Conservation (phyloP, 2,797 vertebrate genomes). For the Sylvia borin region DNA sequence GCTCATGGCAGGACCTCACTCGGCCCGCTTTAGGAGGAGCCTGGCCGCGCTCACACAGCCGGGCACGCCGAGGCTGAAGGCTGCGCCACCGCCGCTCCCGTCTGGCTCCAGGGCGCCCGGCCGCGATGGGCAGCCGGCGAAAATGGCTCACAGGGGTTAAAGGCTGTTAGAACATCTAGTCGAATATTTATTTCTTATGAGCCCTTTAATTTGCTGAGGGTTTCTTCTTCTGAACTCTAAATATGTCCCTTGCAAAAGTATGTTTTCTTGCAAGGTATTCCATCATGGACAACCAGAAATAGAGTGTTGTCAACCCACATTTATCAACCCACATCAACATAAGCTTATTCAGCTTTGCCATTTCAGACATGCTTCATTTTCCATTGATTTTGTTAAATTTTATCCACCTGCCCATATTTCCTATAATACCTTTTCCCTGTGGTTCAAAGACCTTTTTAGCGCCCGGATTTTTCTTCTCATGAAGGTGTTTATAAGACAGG, state of each 20-base stretch:
- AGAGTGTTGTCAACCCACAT: not conserved
- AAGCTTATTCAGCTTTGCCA: rapidly evolving
- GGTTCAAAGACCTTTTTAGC: not conserved
- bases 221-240: not conserved
- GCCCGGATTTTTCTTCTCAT: not conserved
- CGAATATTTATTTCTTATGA: not conserved
- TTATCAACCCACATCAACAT: not conserved
- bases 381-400: not conserved
- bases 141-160: not conserved
- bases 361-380: not conserved
- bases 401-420: not conserved
- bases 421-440: not conserved
- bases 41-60: not conserved
- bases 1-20: rapidly evolving
- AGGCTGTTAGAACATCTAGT: not conserved
- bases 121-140: not conserved
- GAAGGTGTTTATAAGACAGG: not conserved
- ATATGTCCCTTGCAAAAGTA: not conserved
- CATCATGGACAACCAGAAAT: not conserved
- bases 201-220: not conserved
- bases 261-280: not conserved
- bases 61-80: rapidly evolving
- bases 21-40: not conserved
- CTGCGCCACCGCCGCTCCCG: rapidly evolving
- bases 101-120: rapidly evolving